Conservation (phyloP, 2,797 vertebrate genomes). For the Pangasius sanitwongsei region DNA sequence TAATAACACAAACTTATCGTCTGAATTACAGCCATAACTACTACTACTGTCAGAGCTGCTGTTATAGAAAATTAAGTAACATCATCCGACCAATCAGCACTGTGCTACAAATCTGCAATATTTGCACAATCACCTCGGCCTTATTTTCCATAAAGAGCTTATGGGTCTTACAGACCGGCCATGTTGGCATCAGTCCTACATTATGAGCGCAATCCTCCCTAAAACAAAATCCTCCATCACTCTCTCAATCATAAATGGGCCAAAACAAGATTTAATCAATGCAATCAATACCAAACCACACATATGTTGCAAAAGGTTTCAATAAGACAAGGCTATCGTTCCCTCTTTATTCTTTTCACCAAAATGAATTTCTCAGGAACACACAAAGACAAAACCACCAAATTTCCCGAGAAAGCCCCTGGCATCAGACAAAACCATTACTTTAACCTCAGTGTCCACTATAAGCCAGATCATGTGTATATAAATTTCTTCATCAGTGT, state of each 20-base stretch:
- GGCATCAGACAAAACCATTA: conserved; percentile 20
- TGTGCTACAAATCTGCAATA: neutral
- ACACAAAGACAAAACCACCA: conserved; percentile 34
- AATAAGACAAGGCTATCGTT: conserved; percentile 5
- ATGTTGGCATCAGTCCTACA: neutral
- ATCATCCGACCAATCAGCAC: neutral
- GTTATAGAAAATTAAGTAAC: neutral
- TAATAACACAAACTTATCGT: neutral
- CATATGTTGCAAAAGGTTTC: neutral
- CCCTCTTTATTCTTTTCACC: neutral
- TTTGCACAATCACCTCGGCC: neutral
- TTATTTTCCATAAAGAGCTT: neutral
- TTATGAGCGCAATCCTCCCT: neutral
- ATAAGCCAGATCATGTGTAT: neutral
- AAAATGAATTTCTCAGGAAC: conserved; percentile 25
- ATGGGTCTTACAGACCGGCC: neutral
- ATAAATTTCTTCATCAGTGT: conserved; percentile 8
- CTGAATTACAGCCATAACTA: neutral
- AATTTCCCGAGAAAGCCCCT: conserved; percentile 34
- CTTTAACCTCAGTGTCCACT: conserved; percentile 20
- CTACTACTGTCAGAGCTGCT: neutral
- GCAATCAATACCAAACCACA: conserved; percentile 15
- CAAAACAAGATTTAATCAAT: conserved; percentile 9
- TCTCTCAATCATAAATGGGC: conserved; percentile 7
- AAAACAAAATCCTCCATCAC: conserved; percentile 11